Conservation (phyloP, 2,888 invertebrate genomes). For the Drosophila acutilabella region DNA sequence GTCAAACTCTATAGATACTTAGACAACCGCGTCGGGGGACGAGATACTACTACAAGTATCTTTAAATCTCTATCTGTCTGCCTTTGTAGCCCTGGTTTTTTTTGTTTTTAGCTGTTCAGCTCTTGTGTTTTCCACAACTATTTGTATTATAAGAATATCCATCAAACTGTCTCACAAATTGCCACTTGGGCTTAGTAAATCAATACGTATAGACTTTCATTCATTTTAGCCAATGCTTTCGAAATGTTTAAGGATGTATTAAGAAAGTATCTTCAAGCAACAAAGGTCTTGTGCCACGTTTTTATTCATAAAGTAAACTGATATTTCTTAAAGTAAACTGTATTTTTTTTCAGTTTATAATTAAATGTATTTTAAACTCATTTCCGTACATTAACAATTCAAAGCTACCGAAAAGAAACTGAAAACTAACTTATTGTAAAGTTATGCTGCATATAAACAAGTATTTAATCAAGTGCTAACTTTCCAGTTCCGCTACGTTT, state of each 20-base stretch:
- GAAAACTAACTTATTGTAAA: too few relatives aligned
- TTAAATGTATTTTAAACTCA: too few relatives aligned
- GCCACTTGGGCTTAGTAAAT: background rate
- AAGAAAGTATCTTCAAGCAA: too few relatives aligned
- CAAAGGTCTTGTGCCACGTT: too few relatives aligned
- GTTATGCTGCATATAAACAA: background rate
- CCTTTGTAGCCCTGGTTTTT: background rate
- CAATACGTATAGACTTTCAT: background rate
- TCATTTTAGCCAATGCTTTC: too few relatives aligned
- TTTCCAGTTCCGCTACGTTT: background rate
- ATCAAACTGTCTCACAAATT: background rate
- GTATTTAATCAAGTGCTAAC: background rate
- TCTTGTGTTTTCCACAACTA: background rate
- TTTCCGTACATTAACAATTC: too few relatives aligned
- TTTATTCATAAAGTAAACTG: too few relatives aligned
- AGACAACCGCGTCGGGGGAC: background rate
- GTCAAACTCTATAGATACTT: conserved; percentile 52
- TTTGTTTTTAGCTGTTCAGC: conserved; percentile 4
- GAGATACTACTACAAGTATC: conserved; percentile 5
- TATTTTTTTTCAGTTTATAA: too few relatives aligned
- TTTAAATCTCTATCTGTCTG: conserved; percentile 8
- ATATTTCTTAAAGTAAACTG: too few relatives aligned
- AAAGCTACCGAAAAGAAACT: background rate
- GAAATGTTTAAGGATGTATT: too few relatives aligned
- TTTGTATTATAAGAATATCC: conserved; percentile 7